These are phyloP conservation scores for Cotesia congregata DNA, from an alignment of 2,888 invertebrate species.

Conservation along the genomic window DNA sequence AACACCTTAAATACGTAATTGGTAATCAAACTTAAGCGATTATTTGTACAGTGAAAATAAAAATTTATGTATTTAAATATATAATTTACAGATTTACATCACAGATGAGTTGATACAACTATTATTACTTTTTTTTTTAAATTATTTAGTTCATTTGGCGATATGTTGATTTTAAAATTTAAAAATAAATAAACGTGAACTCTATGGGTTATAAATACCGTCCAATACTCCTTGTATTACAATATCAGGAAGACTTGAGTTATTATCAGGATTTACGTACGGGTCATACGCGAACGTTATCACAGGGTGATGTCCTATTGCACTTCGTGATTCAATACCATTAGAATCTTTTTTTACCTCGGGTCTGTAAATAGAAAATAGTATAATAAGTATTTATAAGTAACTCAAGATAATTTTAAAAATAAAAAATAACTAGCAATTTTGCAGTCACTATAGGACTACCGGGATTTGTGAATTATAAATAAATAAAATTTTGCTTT, in stretches of 20 bases:
- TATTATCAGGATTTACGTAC: slow-evolving; percentile 62
- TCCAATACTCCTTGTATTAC: slow-evolving; percentile 69
- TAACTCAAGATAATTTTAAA: background rate
- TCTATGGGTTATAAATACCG: slow-evolving; percentile 63
- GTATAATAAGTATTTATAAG: background rate
- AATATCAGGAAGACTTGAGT: slow-evolving; percentile 67
- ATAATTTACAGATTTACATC: background rate
- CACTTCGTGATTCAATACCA: slow-evolving; percentile 44
- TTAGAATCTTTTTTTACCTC: slow-evolving; percentile 38
- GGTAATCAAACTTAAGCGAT: too few species aligned
- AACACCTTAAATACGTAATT: background rate
- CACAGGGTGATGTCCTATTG: slow-evolving; percentile 65
- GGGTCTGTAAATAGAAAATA: background rate
- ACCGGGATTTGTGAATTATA: too few species aligned
- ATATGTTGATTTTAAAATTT: background rate
- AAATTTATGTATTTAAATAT: background rate
- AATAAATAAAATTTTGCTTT: too few species aligned
- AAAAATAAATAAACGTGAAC: slow-evolving; percentile 11
- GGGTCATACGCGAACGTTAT: slow-evolving; percentile 68
- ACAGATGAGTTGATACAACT: background rate
- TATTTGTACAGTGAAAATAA: background rate
- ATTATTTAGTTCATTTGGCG: background rate
- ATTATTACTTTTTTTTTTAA: background rate
- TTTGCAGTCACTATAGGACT: too few species aligned
- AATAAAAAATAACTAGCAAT: background rate